phyloP scores from a whole-genome alignment of 2,888 invertebrate species.

The Platerodrilus igneus region DNA sequence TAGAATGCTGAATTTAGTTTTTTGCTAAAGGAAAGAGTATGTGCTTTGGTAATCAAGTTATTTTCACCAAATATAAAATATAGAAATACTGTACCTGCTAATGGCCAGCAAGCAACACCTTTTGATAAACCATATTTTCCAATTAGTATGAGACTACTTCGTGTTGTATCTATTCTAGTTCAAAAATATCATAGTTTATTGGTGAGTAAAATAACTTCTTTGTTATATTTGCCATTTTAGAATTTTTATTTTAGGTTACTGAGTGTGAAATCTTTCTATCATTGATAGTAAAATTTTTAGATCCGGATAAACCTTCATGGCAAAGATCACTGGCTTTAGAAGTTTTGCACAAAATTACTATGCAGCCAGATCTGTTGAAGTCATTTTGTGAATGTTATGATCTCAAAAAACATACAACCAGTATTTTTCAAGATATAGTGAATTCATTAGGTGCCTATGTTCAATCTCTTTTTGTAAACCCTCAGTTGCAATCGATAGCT shows the following conservation, averaged over 20 bases:
- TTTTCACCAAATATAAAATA: slow-evolving; percentile 99
- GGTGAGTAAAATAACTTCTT: slow-evolving; percentile 56
- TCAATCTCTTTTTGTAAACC: slow-evolving; percentile 81
- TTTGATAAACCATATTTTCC: slow-evolving; percentile 94
- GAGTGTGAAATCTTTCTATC: slow-evolving; percentile 99
- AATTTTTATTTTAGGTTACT: slow-evolving; percentile 64
- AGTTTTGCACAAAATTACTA: slow-evolving; percentile 90
- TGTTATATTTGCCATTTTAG: slow-evolving; percentile 11
- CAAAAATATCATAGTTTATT: slow-evolving; percentile 88
- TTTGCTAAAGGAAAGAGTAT: slow-evolving; percentile 92
- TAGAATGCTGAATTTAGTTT: slow-evolving; percentile 93
- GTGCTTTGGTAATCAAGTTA: slow-evolving; percentile 95
- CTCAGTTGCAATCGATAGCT: slow-evolving; percentile 54
- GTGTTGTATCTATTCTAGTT: slow-evolving; percentile 89
- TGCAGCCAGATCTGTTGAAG: slow-evolving; percentile 80
- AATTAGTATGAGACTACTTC: slow-evolving; percentile 88
- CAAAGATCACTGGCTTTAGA: slow-evolving; percentile 92
- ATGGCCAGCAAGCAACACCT: slow-evolving; percentile 59
- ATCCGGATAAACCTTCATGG: slow-evolving; percentile 96
- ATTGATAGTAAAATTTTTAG: slow-evolving; percentile 93
- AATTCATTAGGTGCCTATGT: slow-evolving; percentile 91
- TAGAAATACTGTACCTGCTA: slow-evolving; percentile 56
- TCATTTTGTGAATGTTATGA: slow-evolving; percentile 96
- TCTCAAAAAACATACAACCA: slow-evolving; percentile 87
- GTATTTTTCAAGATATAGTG: slow-evolving; percentile 92